Evolutionary conservation across 1,140 invertebrate species (phyloP).

Genomic region (Brachionus rotundiformis): DNA sequence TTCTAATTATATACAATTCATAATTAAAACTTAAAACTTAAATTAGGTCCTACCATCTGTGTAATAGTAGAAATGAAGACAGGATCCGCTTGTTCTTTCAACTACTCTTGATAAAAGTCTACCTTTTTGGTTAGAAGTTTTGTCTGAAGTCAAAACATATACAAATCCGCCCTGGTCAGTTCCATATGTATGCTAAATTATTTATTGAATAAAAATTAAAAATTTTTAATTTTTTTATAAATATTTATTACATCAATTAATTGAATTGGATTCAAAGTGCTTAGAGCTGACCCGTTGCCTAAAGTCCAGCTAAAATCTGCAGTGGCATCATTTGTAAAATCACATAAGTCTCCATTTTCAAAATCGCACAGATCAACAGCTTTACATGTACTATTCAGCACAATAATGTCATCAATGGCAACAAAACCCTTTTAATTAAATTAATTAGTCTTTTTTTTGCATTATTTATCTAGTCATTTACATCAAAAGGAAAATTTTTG

Average conservation of each 20-base stretch:
- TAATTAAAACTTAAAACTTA: too few relatives aligned
- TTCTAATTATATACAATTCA: too few relatives aligned
- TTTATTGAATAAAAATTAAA: neutral
- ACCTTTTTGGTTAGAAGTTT: neutral
- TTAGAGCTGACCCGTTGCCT: neutral
- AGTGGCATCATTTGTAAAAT: neutral
- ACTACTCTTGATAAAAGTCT: neutral
- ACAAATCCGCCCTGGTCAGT: conserved; percentile 32
- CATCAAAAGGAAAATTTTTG: conserved; percentile 10
- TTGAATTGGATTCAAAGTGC: neutral
- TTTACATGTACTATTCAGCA: conserved; percentile 3
- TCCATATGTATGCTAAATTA: conserved; percentile 34
- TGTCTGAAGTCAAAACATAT: neutral
- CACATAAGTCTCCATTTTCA: conserved; percentile 37
- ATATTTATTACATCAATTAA: neutral
- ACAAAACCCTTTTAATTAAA: conserved; percentile 13
- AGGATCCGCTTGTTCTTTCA: conserved; percentile 28
- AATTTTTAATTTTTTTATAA: neutral
- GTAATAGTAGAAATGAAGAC: conserved; percentile 49
- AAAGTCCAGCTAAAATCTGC: neutral
- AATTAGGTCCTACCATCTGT: conserved; percentile 23
- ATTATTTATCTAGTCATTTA: too few relatives aligned
- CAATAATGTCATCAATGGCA: conserved; percentile 44
- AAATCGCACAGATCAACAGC: conserved; percentile 33
- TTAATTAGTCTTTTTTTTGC: neutral